Evolutionary conservation across 2,888 invertebrate genomes (phyloP), one percentile per base, ranked within the genome.

Genomic region (Drosophila algonquin): DNA sequence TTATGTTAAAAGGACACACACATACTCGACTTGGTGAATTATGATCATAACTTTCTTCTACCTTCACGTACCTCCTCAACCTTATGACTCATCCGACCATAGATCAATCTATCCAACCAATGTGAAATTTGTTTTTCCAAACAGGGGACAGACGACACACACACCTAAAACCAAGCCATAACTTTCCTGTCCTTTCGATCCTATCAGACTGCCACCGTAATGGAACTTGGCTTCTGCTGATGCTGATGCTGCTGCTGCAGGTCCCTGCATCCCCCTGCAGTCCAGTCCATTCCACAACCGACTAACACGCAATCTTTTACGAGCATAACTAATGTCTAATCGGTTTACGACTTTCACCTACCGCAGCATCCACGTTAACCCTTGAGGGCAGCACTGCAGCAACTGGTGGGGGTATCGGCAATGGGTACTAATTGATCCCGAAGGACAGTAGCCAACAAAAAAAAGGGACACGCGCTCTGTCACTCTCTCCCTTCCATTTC

Each of bases 321-420:
- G 72, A 55, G 58, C 72, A 73, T 64, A 65, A 57, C 73, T 35
- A 74, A 73, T 77, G 35, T 53, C 47, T 51, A 45, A 27, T 16
- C 24, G 5, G 73, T 85, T 88, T 62, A 85, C 55, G 87, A 83
- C 87, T 79, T 84, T 85, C 87, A 84, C 84, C 84, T 85, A 85
- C 84, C 84, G 87, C 83, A 83, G 47, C 47, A 60, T 40, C 9
- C 46, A 16, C 62, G 54, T 60, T 82, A 87, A 86, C 79, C 88
- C 79, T 86, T 80, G 73, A 75, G 67, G 40, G 60, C 40, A 48
- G 62, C 40, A 40, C 27, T 48, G 40, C 14, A 6, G 40, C 40
- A 62, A 62, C 40, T 48, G 47, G 55, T 44, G 18, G 18, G 35
- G 27, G 21, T 54, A 16, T 45, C 21, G 6, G n/a, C 10, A 24